Evolutionary conservation across 2,113 vertebrate species (phyloP), one percentile per base, ranked within the genome.

Genomic region (Pelmatolapia mariae): DNA sequence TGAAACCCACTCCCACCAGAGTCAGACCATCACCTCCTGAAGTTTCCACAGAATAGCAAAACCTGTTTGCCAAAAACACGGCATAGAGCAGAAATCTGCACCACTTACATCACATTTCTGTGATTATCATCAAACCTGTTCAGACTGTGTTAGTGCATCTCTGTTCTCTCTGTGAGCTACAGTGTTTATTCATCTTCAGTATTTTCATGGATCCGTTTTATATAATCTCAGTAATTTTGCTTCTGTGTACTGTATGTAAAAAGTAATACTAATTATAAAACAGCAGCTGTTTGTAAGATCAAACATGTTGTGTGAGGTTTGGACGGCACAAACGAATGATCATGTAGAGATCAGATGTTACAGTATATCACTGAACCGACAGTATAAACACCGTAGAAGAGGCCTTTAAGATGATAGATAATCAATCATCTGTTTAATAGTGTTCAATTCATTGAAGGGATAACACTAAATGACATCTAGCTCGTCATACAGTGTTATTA

Each of bases 61-160:
- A 66, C 6, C 18, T 1, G 31, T 66, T n/a, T n/a, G 18, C 2
- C 0, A 66, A 13, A 7, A 36, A 38, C 59, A 36, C 6, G 7
- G 18, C 31, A 0, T 31, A n/a, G 29, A 63, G 9, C 59, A 63
- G 59, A 63, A 63, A 63, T 33, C 59, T 63, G 31, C 31, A 36
- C 57, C 16, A 10, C 3, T 63, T 19, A 36, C 59, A 33, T 63
- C 59, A 61, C 59, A 63, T 63, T 63, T 63, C 2, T 63, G 16
- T 63, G 29, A 63, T 63, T 63, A 66, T 38, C 31, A 66, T 38
- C 31, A 63, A 19, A 5, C 59, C 59, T 36, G 16, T 11, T 63
- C 18, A 66, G 0, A 0, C 61, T 57, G 54, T 26, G 24, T 57
- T 26, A 15, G 0, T 57, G 4, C 7, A 1, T 22, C 53, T 63